Base-by-base conservation (phyloP, 2,888 invertebrate species). In the Pollenia labialis region DNA sequence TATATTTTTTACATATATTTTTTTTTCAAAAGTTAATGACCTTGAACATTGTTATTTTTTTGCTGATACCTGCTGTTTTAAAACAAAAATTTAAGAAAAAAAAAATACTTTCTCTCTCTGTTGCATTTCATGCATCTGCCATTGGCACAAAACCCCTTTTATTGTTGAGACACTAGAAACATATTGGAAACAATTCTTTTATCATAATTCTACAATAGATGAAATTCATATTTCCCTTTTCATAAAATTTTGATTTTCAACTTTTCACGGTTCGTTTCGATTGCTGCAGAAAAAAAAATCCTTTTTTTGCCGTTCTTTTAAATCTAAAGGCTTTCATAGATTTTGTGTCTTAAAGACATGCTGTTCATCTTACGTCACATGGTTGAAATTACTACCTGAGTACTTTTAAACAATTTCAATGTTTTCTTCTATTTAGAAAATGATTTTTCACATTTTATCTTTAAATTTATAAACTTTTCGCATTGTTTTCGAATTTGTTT, bases 131-230 rank as follows among this genome's bases (percentile, higher is more conserved):
- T 68, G 16, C 81, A 81, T 76, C 76, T 83, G 75, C 56, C 44
- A 42, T 66, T 23, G 69, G 11, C 23, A 58, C 54, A 50, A 64
- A 77, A 84, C 44, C 77, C 81, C 81, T 84, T 87, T 81, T 80
- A 16, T 62, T 75, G 48, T 52, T 75, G 16, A 42, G 66, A 4
- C 11, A 23, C 42, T 7, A 0, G 7, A 76, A 79, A 58, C 48
- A 60, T 56, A 71, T 62, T 77, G 50, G 48, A 52, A 58, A 23
- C 4, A 18, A 44, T 50, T 56, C 18, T 71, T 74, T 76, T 60
- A 16, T 64, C 8, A 60, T 54, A 76, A 42, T 54, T 44, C 58
- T 52, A 50, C 54, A 60, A 72, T 44, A 80, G 68, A 58, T 42
- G 56, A 64, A 56, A 80, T 32, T 77, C 18, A 77, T 83, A 79